A percentile compares a stretch with the other conserved stretches of the same genome.
phyloP scores from a whole-genome alignment of 2,888 invertebrate genomes.

The Cryptops parisi region DNA sequence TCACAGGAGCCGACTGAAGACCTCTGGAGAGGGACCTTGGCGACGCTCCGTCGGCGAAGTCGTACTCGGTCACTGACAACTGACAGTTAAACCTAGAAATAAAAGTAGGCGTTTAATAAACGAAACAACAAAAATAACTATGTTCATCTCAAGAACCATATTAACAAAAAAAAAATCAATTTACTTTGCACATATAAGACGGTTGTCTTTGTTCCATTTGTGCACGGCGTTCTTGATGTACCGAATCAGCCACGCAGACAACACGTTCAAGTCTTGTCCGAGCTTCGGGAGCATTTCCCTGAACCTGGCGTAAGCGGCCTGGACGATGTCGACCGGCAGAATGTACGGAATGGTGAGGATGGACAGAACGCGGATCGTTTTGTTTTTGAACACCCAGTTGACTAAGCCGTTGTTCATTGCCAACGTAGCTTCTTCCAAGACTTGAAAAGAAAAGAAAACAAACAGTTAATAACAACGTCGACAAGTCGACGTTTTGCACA shows the following conservation, averaged over 20 bases:
- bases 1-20: not conserved
- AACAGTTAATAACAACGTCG: not conserved
- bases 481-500: not conserved
- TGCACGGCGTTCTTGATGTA: slow-evolving; percentile 37
- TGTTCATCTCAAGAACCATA: not conserved
- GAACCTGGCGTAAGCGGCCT: slow-evolving; percentile 76
- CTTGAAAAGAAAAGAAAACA: slow-evolving; percentile 15
- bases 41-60: slow-evolving; percentile 20
- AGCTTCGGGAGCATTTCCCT: slow-evolving; percentile 54
- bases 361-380: slow-evolving; percentile 63
- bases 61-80: slow-evolving; percentile 48
- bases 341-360: slow-evolving; percentile 70
- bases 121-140: not conserved
- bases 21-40: not conserved
- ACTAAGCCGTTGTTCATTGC: slow-evolving; percentile 78
- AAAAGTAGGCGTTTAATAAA: not conserved
- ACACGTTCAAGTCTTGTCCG: slow-evolving; percentile 42
- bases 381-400: slow-evolving; percentile 77
- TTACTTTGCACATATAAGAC: slow-evolving; percentile 38
- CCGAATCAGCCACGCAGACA: slow-evolving; percentile 45
- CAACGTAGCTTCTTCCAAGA: slow-evolving; percentile 77
- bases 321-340: slow-evolving; percentile 72
- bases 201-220: slow-evolving; percentile 30
- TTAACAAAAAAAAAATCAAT: slow-evolving; percentile 11
- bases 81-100: slow-evolving; percentile 41